These are phyloP conservation scores for Cynocephalus volans DNA, from an alignment of 2,113 vertebrate species.

Conservation along the genomic window DNA sequence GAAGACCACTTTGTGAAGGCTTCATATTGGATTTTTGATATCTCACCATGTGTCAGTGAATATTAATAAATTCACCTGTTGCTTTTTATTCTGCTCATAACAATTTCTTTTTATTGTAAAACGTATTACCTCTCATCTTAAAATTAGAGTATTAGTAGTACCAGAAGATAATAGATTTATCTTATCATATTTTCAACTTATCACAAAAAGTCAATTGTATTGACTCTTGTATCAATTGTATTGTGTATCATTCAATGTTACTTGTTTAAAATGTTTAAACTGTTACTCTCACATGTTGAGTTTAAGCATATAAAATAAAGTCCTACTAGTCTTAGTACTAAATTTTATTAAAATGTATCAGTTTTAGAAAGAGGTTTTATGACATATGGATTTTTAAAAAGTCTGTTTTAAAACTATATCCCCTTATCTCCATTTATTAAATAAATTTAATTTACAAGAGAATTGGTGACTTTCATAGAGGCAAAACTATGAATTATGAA, in stretches of 20 bases:
- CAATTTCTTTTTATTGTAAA: neutral
- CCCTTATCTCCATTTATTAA: neutral
- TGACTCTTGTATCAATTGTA: neutral
- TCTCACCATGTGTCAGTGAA: neutral
- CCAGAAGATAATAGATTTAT: neutral
- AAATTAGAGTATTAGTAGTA: neutral
- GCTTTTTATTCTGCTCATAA: neutral
- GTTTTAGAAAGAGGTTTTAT: constrained; percentile 8
- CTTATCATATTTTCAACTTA: neutral
- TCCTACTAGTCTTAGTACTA: neutral
- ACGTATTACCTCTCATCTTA: neutral
- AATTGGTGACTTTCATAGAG: neutral
- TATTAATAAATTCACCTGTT: neutral
- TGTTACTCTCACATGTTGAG: neutral
- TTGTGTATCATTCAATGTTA: neutral
- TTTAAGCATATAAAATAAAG: neutral
- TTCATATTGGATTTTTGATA: neutral
- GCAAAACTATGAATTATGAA: neutral
- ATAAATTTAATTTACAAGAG: neutral
- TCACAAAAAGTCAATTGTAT: neutral
- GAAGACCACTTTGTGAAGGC: neutral
- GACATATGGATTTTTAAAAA: neutral
- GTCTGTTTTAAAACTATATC: neutral
- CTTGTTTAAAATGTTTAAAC: neutral
- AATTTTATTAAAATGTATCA: constrained; percentile 26